A percentile compares a stretch with the other conserved stretches of the same genome.
These are phyloP conservation scores for Emys orbicularis DNA, from an alignment of 2,797 vertebrate genomes.

Conservation along the genomic window DNA sequence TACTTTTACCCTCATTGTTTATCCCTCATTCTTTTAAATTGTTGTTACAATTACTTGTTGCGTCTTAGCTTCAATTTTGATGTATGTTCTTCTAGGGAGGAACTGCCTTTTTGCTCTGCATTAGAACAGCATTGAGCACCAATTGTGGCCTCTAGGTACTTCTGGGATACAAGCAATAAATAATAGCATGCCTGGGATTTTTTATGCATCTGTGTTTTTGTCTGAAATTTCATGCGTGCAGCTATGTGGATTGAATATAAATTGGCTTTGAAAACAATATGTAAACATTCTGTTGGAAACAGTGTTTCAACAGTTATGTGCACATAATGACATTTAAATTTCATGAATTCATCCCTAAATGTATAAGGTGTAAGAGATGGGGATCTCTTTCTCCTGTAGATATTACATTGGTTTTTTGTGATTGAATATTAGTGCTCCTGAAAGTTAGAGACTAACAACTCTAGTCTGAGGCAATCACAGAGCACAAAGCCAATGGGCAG, in stretches of 20 bases:
- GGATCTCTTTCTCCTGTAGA: slow-evolving; percentile 52
- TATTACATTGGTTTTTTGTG: slow-evolving; percentile 53
- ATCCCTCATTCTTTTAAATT: not conserved
- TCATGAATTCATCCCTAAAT: slow-evolving; percentile 68
- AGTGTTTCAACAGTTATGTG: slow-evolving; percentile 54
- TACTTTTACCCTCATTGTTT: not conserved
- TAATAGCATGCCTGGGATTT: slow-evolving; percentile 29
- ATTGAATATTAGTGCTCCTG: not conserved
- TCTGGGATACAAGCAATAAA: slow-evolving; percentile 23
- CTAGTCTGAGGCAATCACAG: too few species aligned
- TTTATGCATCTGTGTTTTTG: slow-evolving; percentile 74
- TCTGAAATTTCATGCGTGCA: slow-evolving; percentile 73
- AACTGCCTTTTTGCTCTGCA: slow-evolving; percentile 15
- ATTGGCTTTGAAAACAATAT: slow-evolving; percentile 26
- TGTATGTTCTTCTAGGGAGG: not conserved
- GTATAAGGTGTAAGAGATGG: slow-evolving; percentile 30
- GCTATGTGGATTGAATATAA: slow-evolving; percentile 75
- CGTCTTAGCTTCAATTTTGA: not conserved
- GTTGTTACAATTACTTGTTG: not conserved
- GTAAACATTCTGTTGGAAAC: slow-evolving; percentile 67
- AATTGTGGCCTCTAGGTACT: not conserved
- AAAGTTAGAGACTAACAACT: too few species aligned
- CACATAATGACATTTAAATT: slow-evolving; percentile 54
- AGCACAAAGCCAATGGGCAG: too few species aligned
- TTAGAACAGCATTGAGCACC: not conserved